Evolutionary conservation across 2,113 vertebrate species (phyloP), one percentile per base, ranked within the genome.

Genomic region (Oryzias javanicus): DNA sequence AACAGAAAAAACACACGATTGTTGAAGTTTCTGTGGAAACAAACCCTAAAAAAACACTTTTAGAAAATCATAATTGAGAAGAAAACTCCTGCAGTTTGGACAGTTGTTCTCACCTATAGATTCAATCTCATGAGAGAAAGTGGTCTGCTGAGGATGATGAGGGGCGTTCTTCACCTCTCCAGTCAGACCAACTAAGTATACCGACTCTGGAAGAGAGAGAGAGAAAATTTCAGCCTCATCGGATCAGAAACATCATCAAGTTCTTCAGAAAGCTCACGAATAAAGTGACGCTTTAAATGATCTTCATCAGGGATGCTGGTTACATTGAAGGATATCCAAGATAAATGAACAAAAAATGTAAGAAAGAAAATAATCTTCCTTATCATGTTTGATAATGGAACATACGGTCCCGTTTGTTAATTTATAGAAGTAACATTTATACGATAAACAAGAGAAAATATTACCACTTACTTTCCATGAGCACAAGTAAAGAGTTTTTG

Each of bases 401-500:
- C 22, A 22, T 22, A 22, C 22, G 2, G 22, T 22, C 3, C 22
- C 2, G 22, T 22, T 22, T 22, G 22, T 22, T 22, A 22, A 22
- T 22, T 22, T 22, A 22, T 22, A 22, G 22, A 22, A 22, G 22
- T 22, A 22, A 22, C 22, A 22, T 3, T 22, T 22, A 22, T 22
- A 22, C 22, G 2, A 22, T 5, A 46, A 46, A n/a, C 7, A 18
- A 18, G 16, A 46, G 44, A 18, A 16, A 46, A n/a, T 45, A 46
- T 22, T 1, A 42, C 42, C 4, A 85, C 93, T 93, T 91, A 96
- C 95, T 91, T 6, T 94, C 89, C 69, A 93, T 67, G 47, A 94
- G 91, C 61, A 96, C 90, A 60, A 96, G 88, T 53, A 95, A 86
- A 4, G 90, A 90, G 83, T 80, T 89, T 12, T 67, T 80, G 59